Base-by-base conservation (phyloP, 2,113 vertebrate genomes). In the Dasyprocta punctata region DNA sequence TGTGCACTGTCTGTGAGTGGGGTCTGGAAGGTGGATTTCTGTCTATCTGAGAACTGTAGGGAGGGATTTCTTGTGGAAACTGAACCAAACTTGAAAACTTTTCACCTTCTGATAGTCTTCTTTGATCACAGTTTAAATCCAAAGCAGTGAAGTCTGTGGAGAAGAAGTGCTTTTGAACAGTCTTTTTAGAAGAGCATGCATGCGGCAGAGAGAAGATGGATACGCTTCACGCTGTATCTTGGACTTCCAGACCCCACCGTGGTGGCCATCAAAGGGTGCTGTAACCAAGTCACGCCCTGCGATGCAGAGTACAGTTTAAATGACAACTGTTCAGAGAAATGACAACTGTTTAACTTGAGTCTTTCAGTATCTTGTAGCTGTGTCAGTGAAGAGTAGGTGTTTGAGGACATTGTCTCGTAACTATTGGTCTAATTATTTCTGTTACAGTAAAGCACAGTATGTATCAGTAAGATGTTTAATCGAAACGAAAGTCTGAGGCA, bases 11-110 rank as follows among this genome's bases (percentile, higher is more conserved):
- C 33, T 89, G 41, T 92, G 81, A 78, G 44, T 44, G 65, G 54
- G 58, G 60, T 92, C 96, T 95, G 14, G 63, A 88, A 90, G 38
- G 20, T 90, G 52, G 41, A 24, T 63, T 85, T 88, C 63, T 85
- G 16, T 91, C 69, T 36, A n/a, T 69, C 71, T 47, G 30, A 33
- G 26, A 71, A 75, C 52, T 69, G 0, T 28, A 8, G 8, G 41
- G 56, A 81, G 47, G 92, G 67, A 58, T 90, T 60, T 81, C 65
- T 78, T 33, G 9, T 49, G 47, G 54, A 56, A 56, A 56, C 16
- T 63, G 86, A 89, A 49, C 52, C 78, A 67, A 22, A 71, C 30
- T 78, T 65, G 0, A 47, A 56, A 93, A 30, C 13, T 56, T 38
- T 77, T 54, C 83, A 49, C 28, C 30, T 12, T 77, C 71, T 26